Percentiles rank a stretch among this genome's conserved stretches.
These are phyloP conservation scores for Rhinopomastus cyanomelas DNA, from an alignment of 2,113 vertebrate species.

Conservation along the genomic window DNA sequence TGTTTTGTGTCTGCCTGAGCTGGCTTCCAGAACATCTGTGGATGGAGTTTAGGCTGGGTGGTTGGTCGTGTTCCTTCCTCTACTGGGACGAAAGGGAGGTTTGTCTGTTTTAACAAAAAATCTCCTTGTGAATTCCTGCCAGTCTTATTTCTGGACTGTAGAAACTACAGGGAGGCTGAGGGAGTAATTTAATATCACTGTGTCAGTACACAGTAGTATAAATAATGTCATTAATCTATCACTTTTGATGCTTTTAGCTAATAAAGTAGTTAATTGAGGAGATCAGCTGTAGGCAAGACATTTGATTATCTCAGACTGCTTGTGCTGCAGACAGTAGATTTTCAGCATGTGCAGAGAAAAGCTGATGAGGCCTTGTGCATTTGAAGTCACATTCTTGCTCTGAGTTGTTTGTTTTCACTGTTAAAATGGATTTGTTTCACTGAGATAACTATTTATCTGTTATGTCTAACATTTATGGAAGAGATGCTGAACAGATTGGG, in stretches of 20 bases:
- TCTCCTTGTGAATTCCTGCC: not conserved
- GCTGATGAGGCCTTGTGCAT: not conserved
- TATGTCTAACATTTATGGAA: not conserved
- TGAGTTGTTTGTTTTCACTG: not conserved
- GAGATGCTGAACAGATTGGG: not conserved
- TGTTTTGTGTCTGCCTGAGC: not conserved
- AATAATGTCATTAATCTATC: not conserved
- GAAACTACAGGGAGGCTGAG: not conserved
- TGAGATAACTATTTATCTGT: not conserved
- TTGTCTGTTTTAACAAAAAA: not conserved
- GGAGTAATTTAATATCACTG: not conserved
- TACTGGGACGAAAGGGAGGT: rapidly evolving
- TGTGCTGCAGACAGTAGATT: not conserved
- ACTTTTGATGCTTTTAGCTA: not conserved
- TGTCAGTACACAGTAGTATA: not conserved
- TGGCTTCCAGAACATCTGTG: not conserved
- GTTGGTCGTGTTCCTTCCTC: not conserved
- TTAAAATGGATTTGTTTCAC: not conserved
- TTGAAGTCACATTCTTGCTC: not conserved
- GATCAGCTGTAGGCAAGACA: not conserved
- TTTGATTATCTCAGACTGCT: not conserved
- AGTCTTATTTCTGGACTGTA: not conserved
- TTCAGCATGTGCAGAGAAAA: not conserved
- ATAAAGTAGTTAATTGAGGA: not conserved
- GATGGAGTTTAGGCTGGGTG: not conserved